Evolutionary conservation across 2,797 vertebrate species (phyloP), one percentile per base, ranked within the genome.

Genomic region (Sebastes reedi): DNA sequence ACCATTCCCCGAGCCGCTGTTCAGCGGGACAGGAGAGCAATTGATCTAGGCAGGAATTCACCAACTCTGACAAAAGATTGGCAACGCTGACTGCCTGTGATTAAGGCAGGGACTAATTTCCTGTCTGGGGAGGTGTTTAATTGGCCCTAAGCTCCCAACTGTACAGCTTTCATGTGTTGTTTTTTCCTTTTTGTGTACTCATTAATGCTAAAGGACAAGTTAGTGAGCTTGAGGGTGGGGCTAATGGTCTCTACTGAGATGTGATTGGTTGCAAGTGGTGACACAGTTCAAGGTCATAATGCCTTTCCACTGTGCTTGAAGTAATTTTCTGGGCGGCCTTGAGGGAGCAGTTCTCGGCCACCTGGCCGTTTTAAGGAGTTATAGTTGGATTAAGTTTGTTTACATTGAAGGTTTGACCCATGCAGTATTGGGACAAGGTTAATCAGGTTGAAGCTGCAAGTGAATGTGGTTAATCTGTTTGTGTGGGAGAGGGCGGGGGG

Each of bases 61-160:
- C 77, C 80, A 78, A 87, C 83, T 89, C 90, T 87, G 90, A 94
- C 90, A 93, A 94, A 91, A 91, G 92, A 95, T 84, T 93, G 92
- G 91, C 93, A 94, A 86, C 81, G 77, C 90, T 74, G 84, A 81
- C 89, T 87, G 90, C 82, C 86, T 90, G 92, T 94, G 92, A 95
- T 95, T 95, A 94, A 95, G 82, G 84, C 80, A 84, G 85, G 87
- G 88, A 93, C 89, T 94, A 88, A 95, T 93, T 93, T 93, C 85
- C 82, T 89, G 85, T 91, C 89, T 90, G 73, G 90, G 90, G 92
- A 93, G 84, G 81, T 82, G 82, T 91, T 92, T 94, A 95, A 94
- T 94, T 94, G 91, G 90, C 87, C 81, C 85, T 90, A 71, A 77
- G 88, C 83, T 89, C 88, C 85, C 83, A 75, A 90, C 81, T 87